phyloP scores from a whole-genome alignment of 2,797 vertebrate genomes.

The Margarornis squamiger region DNA sequence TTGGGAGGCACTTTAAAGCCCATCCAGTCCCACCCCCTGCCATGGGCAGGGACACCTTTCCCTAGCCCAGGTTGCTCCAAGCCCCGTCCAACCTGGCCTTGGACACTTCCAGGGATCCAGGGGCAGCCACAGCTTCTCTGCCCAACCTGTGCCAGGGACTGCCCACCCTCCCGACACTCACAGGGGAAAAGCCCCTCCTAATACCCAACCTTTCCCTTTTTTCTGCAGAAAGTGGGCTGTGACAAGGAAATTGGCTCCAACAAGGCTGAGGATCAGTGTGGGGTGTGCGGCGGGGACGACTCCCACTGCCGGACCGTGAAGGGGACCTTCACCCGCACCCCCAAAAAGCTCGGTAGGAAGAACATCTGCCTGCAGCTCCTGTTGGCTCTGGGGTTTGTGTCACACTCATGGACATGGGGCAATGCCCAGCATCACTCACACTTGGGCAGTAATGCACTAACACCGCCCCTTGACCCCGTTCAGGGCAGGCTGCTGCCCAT shows the following conservation, averaged over 20 bases:
- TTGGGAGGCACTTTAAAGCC: neutral
- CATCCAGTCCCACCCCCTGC: neutral
- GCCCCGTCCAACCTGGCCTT: neutral
- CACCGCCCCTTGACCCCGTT: neutral
- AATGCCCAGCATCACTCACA: neutral
- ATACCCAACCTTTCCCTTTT: neutral
- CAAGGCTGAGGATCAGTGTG: slow-evolving; percentile 94
- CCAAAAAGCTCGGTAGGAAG: slow-evolving; percentile 92
- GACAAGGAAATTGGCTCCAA: slow-evolving; percentile 94
- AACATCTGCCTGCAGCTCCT: neutral
- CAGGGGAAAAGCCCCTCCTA: neutral
- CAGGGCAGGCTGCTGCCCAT: neutral
- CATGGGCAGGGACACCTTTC: neutral
- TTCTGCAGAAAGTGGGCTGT: slow-evolving; percentile 92
- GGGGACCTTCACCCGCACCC: slow-evolving; percentile 90
- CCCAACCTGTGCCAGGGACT: neutral
- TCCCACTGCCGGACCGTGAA: slow-evolving; percentile 96
- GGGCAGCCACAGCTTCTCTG: neutral
- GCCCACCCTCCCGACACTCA: too few species aligned
- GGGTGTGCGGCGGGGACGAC: slow-evolving; percentile 94
- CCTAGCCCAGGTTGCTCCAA: neutral
- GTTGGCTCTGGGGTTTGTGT: neutral
- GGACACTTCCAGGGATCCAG: neutral
- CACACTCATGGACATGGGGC: rapidly evolving
- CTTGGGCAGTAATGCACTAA: neutral